Conservation (phyloP, 2,113 vertebrate genomes). For the Microtus oregoni region DNA sequence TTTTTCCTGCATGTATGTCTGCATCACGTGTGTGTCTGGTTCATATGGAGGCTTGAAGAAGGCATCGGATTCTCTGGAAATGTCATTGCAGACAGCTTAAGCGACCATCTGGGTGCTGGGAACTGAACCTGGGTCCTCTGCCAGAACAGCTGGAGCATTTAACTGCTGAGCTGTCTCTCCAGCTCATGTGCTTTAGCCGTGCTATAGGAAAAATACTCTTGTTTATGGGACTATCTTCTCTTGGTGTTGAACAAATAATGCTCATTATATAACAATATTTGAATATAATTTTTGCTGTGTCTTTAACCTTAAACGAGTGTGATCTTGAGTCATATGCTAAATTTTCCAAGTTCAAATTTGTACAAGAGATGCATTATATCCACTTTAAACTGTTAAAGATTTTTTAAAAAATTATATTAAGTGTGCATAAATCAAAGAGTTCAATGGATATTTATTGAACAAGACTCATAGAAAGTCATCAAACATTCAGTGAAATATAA, state of each 20-base stretch:
- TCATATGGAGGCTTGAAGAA: background rate
- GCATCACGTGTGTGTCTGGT: background rate
- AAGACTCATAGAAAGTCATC: background rate
- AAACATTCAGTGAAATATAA: constrained; percentile 56
- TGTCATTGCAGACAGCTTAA: background rate
- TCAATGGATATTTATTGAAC: constrained; percentile 41
- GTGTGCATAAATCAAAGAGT: background rate
- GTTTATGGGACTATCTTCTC: background rate
- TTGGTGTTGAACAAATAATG: background rate
- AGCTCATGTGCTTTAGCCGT: background rate
- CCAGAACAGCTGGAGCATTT: background rate
- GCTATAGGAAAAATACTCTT: background rate
- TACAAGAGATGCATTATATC: background rate
- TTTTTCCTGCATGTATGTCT: background rate
- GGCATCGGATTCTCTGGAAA: background rate
- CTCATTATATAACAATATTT: constrained; percentile 41
- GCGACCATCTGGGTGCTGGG: background rate
- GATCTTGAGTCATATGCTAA: constrained; percentile 13
- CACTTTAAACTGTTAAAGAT: constrained; percentile 19
- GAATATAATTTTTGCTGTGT: constrained; percentile 34
- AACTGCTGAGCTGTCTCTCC: background rate
- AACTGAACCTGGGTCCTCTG: background rate
- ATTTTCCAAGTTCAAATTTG: background rate
- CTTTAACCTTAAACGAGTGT: background rate
- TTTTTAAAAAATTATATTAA: background rate